A percentile compares a stretch with the other conserved stretches of the same genome.
Conservation (phyloP, 2,113 vertebrate species). For the Pelecanus crispus region DNA sequence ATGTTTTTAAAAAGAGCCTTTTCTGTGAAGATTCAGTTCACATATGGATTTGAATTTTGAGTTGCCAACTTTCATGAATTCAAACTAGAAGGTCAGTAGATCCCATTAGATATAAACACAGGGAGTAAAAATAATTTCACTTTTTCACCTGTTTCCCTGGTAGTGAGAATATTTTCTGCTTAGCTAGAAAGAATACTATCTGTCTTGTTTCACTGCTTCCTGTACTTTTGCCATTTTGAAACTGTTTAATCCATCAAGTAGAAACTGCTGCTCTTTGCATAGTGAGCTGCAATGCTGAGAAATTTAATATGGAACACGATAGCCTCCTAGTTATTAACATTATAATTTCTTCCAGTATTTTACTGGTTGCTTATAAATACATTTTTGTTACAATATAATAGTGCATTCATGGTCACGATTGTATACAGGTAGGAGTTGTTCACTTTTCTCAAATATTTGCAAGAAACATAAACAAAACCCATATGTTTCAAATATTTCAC, state of each 20-base stretch:
- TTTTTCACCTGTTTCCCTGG: conserved; percentile 30
- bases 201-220: conserved; percentile 62
- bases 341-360: conserved; percentile 71
- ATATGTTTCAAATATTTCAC: conserved; percentile 76
- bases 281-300: conserved; percentile 62
- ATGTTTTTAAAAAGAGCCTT: neutral
- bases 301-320: conserved; percentile 72
- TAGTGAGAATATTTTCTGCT: neutral
- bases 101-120: neutral
- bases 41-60: neutral
- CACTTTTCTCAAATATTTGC: conserved; percentile 70
- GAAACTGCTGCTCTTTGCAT: conserved; percentile 67
- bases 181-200: conserved; percentile 4
- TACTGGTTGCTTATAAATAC: conserved; percentile 73
- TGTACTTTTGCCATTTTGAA: conserved; percentile 64
- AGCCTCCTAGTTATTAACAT: conserved; percentile 70
- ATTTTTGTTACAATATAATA: conserved; percentile 76
- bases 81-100: neutral
- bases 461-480: conserved; percentile 77
- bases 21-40: neutral
- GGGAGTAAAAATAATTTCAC: neutral
- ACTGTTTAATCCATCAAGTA: conserved; percentile 76
- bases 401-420: conserved; percentile 70
- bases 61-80: neutral
- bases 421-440: conserved; percentile 76